Evolutionary conservation across 2,797 vertebrate genomes (phyloP).

Genomic region (Trichosurus vulpecula): DNA sequence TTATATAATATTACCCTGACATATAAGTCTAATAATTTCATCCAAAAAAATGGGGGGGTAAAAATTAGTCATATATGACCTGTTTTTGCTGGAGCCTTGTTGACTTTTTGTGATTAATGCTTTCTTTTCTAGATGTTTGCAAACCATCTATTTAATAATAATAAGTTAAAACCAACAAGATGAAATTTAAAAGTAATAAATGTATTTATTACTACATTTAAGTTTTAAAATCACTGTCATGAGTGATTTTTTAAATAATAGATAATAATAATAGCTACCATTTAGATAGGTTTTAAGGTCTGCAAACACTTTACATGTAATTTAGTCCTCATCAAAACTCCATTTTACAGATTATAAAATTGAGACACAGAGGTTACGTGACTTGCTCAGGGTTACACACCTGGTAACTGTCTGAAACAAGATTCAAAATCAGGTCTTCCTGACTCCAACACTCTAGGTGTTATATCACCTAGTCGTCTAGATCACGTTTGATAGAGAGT

Average conservation of each 20-base stretch:
- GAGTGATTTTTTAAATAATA: neutral
- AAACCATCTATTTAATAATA: too few relatives aligned
- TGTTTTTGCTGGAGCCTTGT: neutral
- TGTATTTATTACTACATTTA: neutral
- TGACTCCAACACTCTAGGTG: too few relatives aligned
- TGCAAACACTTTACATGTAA: neutral
- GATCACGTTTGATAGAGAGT: too few relatives aligned
- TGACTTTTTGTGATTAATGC: neutral
- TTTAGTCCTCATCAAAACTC: neutral
- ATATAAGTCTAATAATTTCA: neutral
- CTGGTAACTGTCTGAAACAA: too few relatives aligned
- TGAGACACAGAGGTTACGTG: neutral
- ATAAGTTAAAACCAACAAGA: neutral
- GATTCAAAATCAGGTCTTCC: too few relatives aligned
- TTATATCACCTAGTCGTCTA: too few relatives aligned
- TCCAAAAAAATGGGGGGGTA: neutral
- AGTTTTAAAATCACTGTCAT: neutral
- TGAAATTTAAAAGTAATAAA: neutral
- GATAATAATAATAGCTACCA: neutral
- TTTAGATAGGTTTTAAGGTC: neutral
- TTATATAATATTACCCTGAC: neutral
- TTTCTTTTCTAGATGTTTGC: too few relatives aligned
- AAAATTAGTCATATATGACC: neutral
- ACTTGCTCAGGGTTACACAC: neutral
- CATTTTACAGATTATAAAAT: neutral